Evolutionary conservation across 2,797 vertebrate genomes (phyloP).

Genomic region (Gymnocypris eckloni): DNA sequence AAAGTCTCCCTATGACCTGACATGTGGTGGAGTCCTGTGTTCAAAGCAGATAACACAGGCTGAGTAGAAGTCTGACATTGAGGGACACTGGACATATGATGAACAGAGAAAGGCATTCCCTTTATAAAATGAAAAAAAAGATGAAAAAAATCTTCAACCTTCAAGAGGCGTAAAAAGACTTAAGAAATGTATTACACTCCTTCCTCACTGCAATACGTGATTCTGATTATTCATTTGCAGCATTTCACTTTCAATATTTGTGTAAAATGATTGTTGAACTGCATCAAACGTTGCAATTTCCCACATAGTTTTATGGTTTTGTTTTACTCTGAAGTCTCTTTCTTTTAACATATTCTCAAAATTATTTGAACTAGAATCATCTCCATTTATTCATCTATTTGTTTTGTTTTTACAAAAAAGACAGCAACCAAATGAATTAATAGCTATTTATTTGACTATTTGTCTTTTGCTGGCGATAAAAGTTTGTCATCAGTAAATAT

Average conservation of each 20-base stretch:
- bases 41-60: not conserved
- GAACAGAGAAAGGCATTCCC: not conserved
- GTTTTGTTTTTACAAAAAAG: not conserved
- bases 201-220: not conserved
- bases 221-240: not conserved
- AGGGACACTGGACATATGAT: slow-evolving; percentile 11
- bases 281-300: not conserved
- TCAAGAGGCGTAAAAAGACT: not conserved
- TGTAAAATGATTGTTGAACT: not conserved
- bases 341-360: not conserved
- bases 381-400: not conserved
- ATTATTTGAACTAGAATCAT: not conserved
- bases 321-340: not conserved
- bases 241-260: not conserved
- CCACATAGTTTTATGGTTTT: not conserved
- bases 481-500: not conserved
- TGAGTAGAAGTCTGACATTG: slow-evolving; percentile 5
- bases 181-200: not conserved
- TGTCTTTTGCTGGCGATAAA: not conserved
- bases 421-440: not conserved
- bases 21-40: not conserved
- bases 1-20: not conserved
- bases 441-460: not conserved
- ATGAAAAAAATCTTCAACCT: not conserved
- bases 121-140: not conserved